These are phyloP conservation scores for Mastacembelus armatus DNA, from an alignment of 2,797 vertebrate genomes.

Conservation along the genomic window DNA sequence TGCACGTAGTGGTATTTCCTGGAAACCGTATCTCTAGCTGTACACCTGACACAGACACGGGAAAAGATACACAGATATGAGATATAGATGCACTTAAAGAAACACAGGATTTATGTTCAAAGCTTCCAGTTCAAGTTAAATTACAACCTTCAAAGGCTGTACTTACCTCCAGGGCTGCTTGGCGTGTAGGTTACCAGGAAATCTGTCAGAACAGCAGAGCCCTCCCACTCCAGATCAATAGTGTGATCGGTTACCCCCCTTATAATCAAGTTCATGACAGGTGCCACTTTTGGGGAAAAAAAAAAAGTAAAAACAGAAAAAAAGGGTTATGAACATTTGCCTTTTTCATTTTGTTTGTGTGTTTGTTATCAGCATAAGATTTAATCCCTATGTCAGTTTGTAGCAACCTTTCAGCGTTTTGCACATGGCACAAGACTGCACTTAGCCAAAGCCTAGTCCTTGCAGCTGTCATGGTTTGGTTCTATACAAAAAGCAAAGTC, in stretches of 20 bases:
- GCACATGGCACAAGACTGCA: not conserved
- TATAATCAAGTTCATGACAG: slow-evolving; percentile 90
- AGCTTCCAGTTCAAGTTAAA: slow-evolving; percentile 9
- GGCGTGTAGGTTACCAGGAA: slow-evolving; percentile 93
- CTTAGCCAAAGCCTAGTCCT: not conserved
- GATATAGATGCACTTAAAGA: not conserved
- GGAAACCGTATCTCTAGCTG: slow-evolving; percentile 92
- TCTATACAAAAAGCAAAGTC: not conserved
- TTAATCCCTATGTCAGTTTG: too few species aligned
- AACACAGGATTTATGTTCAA: not conserved
- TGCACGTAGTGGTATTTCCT: slow-evolving; percentile 89
- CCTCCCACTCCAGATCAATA: slow-evolving; percentile 93
- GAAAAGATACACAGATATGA: slow-evolving; percentile 5
- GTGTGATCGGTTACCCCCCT: slow-evolving; percentile 88
- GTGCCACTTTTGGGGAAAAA: slow-evolving; percentile 87
- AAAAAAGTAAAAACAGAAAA: not conserved
- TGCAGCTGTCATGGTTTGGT: not conserved
- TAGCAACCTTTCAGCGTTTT: not conserved
- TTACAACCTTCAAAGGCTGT: not conserved
- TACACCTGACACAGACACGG: slow-evolving; percentile 73
- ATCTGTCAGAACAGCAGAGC: slow-evolving; percentile 88
- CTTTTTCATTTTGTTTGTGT: not conserved
- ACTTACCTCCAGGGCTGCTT: slow-evolving; percentile 80
- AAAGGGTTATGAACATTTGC: not conserved
- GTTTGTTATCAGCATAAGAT: too few species aligned